Conservation (phyloP, 30 jellyfish, hydroid and myxozoan genomes). For the Aurelia aurita region DNA sequence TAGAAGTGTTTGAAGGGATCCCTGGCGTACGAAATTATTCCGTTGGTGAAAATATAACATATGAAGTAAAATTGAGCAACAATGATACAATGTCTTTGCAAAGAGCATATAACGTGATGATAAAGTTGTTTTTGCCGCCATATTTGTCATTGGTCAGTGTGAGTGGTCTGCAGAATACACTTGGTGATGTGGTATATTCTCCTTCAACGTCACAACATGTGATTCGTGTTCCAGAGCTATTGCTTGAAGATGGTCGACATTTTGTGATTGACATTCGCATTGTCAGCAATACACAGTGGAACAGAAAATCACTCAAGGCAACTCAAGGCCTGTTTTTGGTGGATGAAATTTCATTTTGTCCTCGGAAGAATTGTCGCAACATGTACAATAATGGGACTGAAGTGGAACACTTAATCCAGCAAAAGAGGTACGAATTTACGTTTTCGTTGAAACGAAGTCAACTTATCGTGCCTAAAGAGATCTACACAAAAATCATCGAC, state of each 20-base stretch:
- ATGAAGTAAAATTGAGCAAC: neutral
- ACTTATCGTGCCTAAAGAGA: too few relatives aligned
- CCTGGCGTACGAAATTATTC: neutral
- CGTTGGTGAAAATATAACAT: constrained; percentile 48
- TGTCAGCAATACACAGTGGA: constrained; percentile 4
- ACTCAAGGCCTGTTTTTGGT: constrained; percentile 18
- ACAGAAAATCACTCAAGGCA: neutral
- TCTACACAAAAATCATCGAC: constrained; percentile 4
- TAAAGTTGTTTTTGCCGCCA: constrained; percentile 33
- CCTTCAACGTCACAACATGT: constrained; percentile 36
- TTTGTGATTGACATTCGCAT: constrained; percentile 11
- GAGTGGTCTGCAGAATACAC: constrained; percentile 18
- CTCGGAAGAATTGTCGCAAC: constrained; percentile 6
- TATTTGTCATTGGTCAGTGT: constrained; percentile 18
- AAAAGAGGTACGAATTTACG: neutral
- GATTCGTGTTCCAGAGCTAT: constrained; percentile 22
- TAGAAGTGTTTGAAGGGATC: neutral
- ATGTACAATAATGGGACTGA: constrained; percentile 1
- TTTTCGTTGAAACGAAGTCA: neutral
- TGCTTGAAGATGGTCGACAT: constrained; percentile 1
- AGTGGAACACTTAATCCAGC: constrained; percentile 6
- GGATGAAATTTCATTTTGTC: constrained; percentile 51
- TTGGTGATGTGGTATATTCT: constrained; percentile 9
- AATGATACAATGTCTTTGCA: neutral
- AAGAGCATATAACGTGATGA: constrained; percentile 44